phyloP scores from a whole-genome alignment of 2,888 invertebrate species.

The Tiphia femorata region DNA sequence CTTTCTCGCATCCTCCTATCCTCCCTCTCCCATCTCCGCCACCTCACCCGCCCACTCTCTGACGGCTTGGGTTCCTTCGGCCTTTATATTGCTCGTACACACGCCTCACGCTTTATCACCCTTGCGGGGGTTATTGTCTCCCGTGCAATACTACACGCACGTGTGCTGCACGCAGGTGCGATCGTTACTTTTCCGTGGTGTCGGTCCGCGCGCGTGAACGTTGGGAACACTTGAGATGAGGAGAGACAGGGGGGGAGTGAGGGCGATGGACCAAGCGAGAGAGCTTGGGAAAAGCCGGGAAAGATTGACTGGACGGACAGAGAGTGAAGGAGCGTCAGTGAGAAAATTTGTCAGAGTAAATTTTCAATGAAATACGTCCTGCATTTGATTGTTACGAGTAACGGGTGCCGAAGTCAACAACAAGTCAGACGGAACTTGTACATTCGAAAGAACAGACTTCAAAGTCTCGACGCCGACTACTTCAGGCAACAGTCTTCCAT shows the following conservation, averaged over 20 bases:
- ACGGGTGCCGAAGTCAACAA: too few species aligned
- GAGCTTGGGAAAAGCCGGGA: not conserved
- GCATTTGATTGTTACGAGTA: too few species aligned
- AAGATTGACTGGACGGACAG: not conserved
- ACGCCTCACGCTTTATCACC: constrained; percentile 63
- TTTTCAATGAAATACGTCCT: too few species aligned
- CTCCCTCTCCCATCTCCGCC: not conserved
- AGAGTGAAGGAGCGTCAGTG: not conserved
- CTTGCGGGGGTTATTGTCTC: constrained; percentile 59
- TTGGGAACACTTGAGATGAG: not conserved
- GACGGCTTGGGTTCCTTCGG: constrained; percentile 36
- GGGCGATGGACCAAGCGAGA: not conserved
- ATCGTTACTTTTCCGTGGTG: constrained; percentile 16
- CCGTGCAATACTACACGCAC: constrained; percentile 40
- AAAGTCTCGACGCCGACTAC: too few species aligned
- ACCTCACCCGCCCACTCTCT: constrained; percentile 22
- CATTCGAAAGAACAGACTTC: too few species aligned
- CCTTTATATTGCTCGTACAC: constrained; percentile 53
- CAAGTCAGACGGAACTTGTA: too few species aligned
- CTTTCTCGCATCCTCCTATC: constrained; percentile 5
- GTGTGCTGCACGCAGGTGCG: constrained; percentile 20
- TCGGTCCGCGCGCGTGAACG: not conserved
- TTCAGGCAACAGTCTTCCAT: too few species aligned
- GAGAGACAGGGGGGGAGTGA: not conserved
- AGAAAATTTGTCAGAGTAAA: too few species aligned